phyloP scores from a whole-genome alignment of 2,797 vertebrate species.

The Galagoides demidoff region DNA sequence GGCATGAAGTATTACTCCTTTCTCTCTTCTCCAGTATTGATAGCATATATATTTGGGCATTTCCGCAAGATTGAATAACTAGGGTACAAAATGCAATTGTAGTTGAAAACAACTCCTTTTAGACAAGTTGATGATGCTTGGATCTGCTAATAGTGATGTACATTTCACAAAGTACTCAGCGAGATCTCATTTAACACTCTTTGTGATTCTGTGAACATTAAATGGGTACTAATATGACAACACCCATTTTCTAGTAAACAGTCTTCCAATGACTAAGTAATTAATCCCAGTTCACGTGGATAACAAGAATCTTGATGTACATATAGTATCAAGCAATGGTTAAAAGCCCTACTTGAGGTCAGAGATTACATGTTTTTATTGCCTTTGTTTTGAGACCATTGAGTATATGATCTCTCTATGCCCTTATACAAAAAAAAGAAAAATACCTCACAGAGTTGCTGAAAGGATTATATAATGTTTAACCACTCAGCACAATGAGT shows the following conservation, averaged over 20 bases:
- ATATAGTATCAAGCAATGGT: neutral
- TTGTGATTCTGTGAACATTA: neutral
- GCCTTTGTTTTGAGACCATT: neutral
- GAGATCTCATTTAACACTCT: neutral
- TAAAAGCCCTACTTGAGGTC: neutral
- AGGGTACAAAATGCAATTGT: slow-evolving; percentile 7
- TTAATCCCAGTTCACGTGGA: neutral
- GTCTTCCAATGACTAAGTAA: neutral
- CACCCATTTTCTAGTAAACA: neutral
- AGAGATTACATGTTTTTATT: neutral
- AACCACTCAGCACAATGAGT: neutral
- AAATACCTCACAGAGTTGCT: neutral
- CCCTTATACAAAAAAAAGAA: neutral
- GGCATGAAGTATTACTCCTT: neutral
- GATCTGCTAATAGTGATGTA: neutral
- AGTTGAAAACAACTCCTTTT: slow-evolving; percentile 41
- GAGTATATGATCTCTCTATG: neutral
- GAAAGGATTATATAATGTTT: neutral
- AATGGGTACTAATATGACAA: slow-evolving; percentile 6
- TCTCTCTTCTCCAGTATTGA: neutral
- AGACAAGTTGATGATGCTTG: neutral
- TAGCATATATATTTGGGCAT: neutral
- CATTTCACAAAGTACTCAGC: slow-evolving; percentile 31
- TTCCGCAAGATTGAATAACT: neutral
- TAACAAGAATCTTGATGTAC: neutral